Conservation (phyloP, 2,113 vertebrate genomes). For the Elanoides forficatus region DNA sequence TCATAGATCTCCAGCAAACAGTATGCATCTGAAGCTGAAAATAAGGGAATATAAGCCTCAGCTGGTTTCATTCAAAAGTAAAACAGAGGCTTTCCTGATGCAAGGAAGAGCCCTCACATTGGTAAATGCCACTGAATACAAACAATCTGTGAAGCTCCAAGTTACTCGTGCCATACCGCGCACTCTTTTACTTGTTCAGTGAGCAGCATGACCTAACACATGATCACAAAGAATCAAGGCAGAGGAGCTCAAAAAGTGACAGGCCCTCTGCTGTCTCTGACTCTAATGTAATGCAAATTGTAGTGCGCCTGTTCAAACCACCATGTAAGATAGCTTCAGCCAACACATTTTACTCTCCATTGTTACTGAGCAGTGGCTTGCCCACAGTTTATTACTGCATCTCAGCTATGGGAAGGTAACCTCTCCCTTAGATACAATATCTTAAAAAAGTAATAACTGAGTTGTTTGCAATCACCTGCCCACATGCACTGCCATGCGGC, state of each 20-base stretch:
- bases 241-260: neutral
- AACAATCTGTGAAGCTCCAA: neutral
- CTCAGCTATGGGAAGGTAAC: neutral
- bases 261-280: neutral
- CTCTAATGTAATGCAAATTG: neutral
- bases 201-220: neutral
- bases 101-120: neutral
- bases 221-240: neutral
- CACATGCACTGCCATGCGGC: neutral
- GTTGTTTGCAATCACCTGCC: conserved; percentile 35
- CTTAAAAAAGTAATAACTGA: neutral
- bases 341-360: neutral
- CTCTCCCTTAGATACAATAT: neutral
- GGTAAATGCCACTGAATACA: neutral
- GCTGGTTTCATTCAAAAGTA: neutral
- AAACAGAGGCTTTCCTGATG: neutral
- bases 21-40: conserved; percentile 76
- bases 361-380: neutral
- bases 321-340: neutral
- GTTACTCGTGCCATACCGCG: neutral
- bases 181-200: neutral
- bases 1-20: conserved; percentile 84
- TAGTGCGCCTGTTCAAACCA: neutral
- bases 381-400: neutral
- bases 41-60: neutral